phyloP scores from a whole-genome alignment of 1,140 invertebrate species.

The Zophobas atratus region DNA sequence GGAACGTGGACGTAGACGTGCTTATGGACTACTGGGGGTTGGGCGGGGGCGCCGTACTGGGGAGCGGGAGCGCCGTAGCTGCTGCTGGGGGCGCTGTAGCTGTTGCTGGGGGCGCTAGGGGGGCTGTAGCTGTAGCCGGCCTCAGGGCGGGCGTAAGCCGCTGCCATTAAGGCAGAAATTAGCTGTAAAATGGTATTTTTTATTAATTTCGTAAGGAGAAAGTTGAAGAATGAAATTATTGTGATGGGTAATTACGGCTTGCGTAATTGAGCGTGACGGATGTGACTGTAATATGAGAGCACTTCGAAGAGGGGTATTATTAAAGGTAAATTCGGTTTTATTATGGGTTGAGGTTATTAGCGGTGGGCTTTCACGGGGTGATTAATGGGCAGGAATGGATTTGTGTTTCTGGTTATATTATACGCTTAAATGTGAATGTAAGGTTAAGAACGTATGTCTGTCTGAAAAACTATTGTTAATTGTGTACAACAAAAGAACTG shows the following conservation, averaged over 20 bases:
- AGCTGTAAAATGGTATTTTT: conserved; percentile 45
- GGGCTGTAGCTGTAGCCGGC: conserved; percentile 54
- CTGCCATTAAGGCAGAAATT: conserved; percentile 55
- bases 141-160: conserved; percentile 54
- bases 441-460: too few relatives aligned
- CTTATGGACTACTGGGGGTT: conserved; percentile 84
- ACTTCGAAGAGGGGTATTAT: background rate
- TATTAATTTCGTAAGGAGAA: conserved; percentile 15
- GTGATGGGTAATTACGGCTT: conserved; percentile 15
- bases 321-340: conserved; percentile 1
- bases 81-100: conserved; percentile 66
- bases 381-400: background rate
- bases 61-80: conserved; percentile 71
- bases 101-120: conserved; percentile 53
- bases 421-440: too few relatives aligned
- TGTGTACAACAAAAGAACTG: too few relatives aligned
- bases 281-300: background rate
- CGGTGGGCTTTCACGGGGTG: conserved; percentile 1
- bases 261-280: conserved; percentile 42
- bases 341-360: background rate
- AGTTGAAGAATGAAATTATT: background rate
- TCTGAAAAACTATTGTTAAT: too few relatives aligned
- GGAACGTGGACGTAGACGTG: conserved; percentile 91
- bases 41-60: conserved; percentile 81
- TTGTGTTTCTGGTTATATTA: too few relatives aligned